phyloP scores from a whole-genome alignment of 2,113 vertebrate genomes.

The Aramus guarauna region DNA sequence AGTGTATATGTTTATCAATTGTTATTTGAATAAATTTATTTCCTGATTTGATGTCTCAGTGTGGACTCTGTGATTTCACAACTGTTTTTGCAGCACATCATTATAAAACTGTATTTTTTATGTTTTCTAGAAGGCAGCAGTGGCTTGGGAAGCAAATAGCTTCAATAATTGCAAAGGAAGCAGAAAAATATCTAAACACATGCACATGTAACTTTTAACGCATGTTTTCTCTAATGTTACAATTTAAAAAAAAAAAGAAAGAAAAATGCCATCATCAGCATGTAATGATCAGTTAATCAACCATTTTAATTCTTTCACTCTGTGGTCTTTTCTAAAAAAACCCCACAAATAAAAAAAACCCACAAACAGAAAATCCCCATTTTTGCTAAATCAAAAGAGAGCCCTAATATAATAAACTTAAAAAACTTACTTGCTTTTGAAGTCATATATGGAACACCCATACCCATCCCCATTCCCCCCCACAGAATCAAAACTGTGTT shows the following conservation, averaged over 20 bases:
- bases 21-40: background rate
- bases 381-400: background rate
- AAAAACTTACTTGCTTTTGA: background rate
- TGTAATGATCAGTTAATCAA: background rate
- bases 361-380: background rate
- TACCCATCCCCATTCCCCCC: background rate
- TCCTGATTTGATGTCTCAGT: background rate
- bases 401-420: background rate
- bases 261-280: background rate
- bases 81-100: background rate
- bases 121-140: background rate
- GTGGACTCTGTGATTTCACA: background rate
- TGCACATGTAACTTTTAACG: background rate
- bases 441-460: fast-evolving
- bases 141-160: background rate
- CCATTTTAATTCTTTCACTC: background rate
- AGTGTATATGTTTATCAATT: background rate
- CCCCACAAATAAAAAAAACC: no score
- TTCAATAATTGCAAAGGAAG: background rate
- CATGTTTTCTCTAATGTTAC: background rate
- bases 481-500: background rate
- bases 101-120: background rate
- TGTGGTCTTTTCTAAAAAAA: background rate
- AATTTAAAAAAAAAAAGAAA: background rate
- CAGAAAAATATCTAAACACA: background rate